A percentile compares a stretch with the other conserved stretches of the same genome.
These are phyloP conservation scores for Machaerirhynchus nigripectus DNA, from an alignment of 2,113 vertebrate genomes.

Conservation along the genomic window DNA sequence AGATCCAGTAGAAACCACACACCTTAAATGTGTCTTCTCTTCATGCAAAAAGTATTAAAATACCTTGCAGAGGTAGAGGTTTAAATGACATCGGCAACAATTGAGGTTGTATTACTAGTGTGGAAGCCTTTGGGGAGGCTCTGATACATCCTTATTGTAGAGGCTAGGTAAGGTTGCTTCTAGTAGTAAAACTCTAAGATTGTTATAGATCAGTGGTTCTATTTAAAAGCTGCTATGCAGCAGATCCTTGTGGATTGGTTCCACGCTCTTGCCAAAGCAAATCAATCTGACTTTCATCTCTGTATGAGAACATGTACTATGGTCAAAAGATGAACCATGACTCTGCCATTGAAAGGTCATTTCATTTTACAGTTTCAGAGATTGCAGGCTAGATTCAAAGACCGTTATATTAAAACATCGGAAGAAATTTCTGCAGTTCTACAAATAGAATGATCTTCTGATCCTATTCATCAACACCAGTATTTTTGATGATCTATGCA, in stretches of 20 bases:
- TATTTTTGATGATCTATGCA: neutral
- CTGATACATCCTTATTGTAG: neutral
- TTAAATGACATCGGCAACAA: neutral
- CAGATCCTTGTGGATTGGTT: neutral
- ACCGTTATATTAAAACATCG: neutral
- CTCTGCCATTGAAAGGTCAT: neutral
- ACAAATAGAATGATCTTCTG: neutral
- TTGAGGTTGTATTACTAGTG: neutral
- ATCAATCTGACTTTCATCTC: neutral
- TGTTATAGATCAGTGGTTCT: neutral
- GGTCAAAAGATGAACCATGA: neutral
- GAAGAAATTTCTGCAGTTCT: neutral
- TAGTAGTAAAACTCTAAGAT: neutral
- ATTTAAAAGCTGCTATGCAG: neutral
- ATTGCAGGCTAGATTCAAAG: neutral
- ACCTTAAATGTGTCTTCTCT: neutral
- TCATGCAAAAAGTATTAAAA: neutral
- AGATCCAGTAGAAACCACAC: neutral
- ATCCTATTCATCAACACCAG: neutral
- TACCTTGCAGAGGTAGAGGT: neutral
- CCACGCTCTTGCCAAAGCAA: neutral
- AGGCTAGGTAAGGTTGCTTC: neutral
- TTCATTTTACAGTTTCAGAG: neutral
- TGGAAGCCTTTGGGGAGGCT: neutral
- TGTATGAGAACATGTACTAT: neutral